Conservation (phyloP, 2,113 vertebrate genomes). For the Naja naja region DNA sequence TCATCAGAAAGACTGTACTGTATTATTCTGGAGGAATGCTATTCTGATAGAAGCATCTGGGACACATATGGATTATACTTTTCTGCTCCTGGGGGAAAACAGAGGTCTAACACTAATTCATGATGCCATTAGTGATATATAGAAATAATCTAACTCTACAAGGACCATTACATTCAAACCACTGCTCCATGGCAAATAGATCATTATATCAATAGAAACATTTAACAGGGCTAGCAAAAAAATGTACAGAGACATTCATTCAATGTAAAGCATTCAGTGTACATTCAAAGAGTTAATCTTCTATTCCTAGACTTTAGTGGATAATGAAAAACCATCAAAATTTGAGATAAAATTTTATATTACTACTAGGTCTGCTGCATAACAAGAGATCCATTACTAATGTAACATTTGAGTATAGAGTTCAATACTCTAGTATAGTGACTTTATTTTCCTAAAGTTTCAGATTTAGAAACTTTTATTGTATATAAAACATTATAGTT, state of each 20-base stretch:
- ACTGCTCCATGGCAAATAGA: not conserved
- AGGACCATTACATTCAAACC: constrained; percentile 1
- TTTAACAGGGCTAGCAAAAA: not conserved
- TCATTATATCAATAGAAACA: not conserved
- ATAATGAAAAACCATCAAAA: not conserved
- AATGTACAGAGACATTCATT: not conserved
- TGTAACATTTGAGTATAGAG: not conserved
- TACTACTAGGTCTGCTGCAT: not conserved
- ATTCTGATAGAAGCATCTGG: not conserved
- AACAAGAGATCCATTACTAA: not conserved
- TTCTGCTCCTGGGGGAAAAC: no score
- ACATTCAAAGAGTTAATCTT: not conserved
- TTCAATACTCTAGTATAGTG: not conserved
- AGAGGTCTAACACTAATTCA: not conserved
- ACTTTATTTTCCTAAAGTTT: not conserved
- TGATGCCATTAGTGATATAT: not conserved
- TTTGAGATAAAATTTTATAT: not conserved
- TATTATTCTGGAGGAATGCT: not conserved
- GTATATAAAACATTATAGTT: not conserved
- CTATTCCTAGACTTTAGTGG: not conserved
- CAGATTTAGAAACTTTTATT: not conserved
- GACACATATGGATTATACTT: not conserved
- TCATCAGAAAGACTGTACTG: not conserved
- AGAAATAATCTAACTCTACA: not conserved
- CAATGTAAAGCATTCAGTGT: not conserved